Base-by-base conservation (phyloP, 2,888 invertebrate genomes). In the Pyrochroa serraticornis region DNA sequence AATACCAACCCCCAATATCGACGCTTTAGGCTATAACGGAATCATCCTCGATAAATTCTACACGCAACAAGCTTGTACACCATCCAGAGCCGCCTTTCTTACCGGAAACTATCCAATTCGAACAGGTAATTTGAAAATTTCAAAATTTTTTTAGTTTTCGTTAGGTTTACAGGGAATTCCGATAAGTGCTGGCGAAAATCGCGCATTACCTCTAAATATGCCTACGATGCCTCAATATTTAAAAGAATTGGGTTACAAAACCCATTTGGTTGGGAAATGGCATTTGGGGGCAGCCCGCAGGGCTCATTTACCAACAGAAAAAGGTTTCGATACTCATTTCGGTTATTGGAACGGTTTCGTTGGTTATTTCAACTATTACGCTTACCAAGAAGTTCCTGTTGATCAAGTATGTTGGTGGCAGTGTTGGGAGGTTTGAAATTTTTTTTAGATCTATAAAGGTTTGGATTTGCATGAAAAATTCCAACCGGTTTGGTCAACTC, bases 1-100 rank as follows among this genome's bases (percentile, higher is more conserved):
- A 80, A 92, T 95, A 67, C 84, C 89, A 35, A 96, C 95, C 0
- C 94, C 95, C 0, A 95, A 96, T 74, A 90, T 96, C 46, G 96
- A 96, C 77, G 87, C 90, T 0, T 73, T 96, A 55, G 95, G 90
- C 0, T 91, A 89, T 74, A 87, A 90, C 71, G 93, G 95, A 0
- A 85, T 93, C 3, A 88, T 94, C 52, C 80, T 96, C 13, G 90
- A 94, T 74, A 88, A 88, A 70, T 91, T 92, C 72, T 96, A 96
- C 75, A 91, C 90, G 0, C 87, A 91, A 64, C 89, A 93, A 0
- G 86, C 93, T 43, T 95, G 95, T 71, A 92, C 93, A 0, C 94
- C 95, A 0, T 93, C 94, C 0, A 83, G 95, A 51, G 84, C 90
- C 0, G 90, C 95, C 0, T 82, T 95, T 0, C 82, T 92, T 39